Base-by-base conservation (phyloP, 1,140 invertebrate species). In the Heliconius eleuchia region DNA sequence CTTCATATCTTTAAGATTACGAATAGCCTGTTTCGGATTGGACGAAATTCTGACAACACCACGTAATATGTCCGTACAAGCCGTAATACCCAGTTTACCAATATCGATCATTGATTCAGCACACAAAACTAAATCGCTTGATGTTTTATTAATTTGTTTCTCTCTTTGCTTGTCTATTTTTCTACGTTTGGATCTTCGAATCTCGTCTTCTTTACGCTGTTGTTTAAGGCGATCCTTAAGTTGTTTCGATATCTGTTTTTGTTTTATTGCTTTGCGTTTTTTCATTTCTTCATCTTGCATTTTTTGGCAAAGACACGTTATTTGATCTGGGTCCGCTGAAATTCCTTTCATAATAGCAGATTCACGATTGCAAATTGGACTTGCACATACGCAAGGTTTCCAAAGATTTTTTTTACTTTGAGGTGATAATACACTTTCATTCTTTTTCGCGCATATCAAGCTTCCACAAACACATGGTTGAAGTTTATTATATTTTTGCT, bases 81-180 rank as follows among this genome's bases (percentile, higher is more conserved):
- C 77, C 0, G 80, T 79, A 71, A 82, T 70, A 30, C 83, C 83
- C 19, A 87, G 66, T 85, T 84, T 86, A 57, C 76, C 79, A 23
- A 89, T 71, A 60, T 87, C 87, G 52, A 85, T 42, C 11, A 84
- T 9, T 13, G 87, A 86, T 76, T 88, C 86, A n/a, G 80, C 78
- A 7, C 77, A 71, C 34, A 87, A 70, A 4, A 84, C n/a, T 7
- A 76, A 6, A 77, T 85, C 85, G 73, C 75, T 82, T 34, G 77
- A 60, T 19, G 77, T 75, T 77, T 74, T 84, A 77, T 83, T 80
- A 42, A 81, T 80, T 70, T 79, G 79, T 66, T 80, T 77, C 77
- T 84, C 80, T n/a, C 82, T 73, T 52, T 23, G 37, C 73, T 73
- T 76, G 52, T 85, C 72, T 50, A 52, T 71, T 82, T 84, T 82